Evolutionary conservation across 2,797 vertebrate species (phyloP), one percentile per base, ranked within the genome.

Genomic region (Rhinichthys osculus): DNA sequence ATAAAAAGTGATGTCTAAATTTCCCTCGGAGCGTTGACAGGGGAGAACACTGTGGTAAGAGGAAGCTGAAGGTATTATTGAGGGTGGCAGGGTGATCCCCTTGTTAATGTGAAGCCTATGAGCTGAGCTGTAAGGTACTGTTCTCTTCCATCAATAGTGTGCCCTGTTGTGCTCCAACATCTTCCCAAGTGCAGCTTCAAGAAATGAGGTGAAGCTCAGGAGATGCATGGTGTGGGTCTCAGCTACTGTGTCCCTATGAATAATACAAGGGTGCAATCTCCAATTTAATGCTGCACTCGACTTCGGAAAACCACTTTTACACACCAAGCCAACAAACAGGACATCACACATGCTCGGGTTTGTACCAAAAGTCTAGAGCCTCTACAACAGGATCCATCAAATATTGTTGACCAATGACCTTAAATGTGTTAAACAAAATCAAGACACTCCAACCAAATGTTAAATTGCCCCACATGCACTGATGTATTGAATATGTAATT

Each of bases 1-100:
- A 89, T 88, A 91, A 87, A 88, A 91, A 93, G 92, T 94, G 91
- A 96, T 91, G 91, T 95, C 94, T 95, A 95, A 94, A 96, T 97
- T 93, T 95, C 94, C 93, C 90, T 40, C 27, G 86, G 92, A 91
- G 83, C 93, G 88, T 91, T 94, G 88, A 93, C 92, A 87, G 81
- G 80, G 85, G 84, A 79, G 50, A 66, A 85, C 73, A 72, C 40
- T 66, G 82, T 77, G 84, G 64, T 82, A 21, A 50, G 54, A 62
- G 23, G 50, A 67, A 30, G 72, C 13, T 81, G 74, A 83, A 87
- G 82, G 74, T 72, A 84, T 38, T 64, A 78, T 80, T 82, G 62
- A 79, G 52, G 73, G 64, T 86, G 74, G 82, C 79, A 73, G 82
- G 84, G 86, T 64, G 69, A 76, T 84, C 52, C 16, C 62, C 84